phyloP scores from a whole-genome alignment of 2,113 vertebrate species.

The Stigmatopora nigra region DNA sequence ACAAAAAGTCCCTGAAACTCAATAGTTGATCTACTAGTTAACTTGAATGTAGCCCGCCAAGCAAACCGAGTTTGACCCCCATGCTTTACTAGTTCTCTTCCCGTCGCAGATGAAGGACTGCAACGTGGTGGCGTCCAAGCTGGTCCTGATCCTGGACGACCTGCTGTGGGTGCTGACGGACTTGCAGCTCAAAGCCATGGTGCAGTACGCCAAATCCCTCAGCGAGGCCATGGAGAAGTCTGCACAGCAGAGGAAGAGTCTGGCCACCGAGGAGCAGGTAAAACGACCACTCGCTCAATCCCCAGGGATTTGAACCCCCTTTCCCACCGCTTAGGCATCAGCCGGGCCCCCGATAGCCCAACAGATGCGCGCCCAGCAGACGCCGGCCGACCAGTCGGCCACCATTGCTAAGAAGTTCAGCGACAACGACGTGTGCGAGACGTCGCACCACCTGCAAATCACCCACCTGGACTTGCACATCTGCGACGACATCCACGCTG shows the following conservation, averaged over 20 bases:
- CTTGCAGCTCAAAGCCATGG: constrained; percentile 97
- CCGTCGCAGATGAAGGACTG: constrained; percentile 84
- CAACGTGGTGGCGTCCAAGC: constrained; percentile 92
- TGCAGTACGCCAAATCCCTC: constrained; percentile 96
- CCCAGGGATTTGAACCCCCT: neutral
- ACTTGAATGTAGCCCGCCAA: no score
- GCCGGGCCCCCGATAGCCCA: constrained; percentile 70
- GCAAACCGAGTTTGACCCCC: no score
- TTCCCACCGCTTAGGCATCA: constrained; percentile 68
- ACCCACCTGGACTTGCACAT: constrained; percentile 95
- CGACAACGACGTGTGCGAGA: constrained; percentile 89
- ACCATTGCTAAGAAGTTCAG: constrained; percentile 85
- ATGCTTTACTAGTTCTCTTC: neutral
- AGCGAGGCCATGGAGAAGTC: constrained; percentile 98
- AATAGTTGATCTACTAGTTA: no score
- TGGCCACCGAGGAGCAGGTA: constrained; percentile 81
- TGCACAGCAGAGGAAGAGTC: constrained; percentile 91
- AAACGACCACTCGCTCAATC: neutral
- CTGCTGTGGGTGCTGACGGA: constrained; percentile 97
- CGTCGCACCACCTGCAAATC: constrained; percentile 93
- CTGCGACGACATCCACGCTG: constrained; percentile 90
- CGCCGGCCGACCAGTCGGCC: constrained; percentile 77
- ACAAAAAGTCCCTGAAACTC: no score
- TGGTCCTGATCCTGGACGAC: constrained; percentile 91
- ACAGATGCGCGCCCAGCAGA: constrained; percentile 78